Evolutionary conservation across 2,113 vertebrate genomes (phyloP), one percentile per base, ranked within the genome.

Genomic region (Protomyctophum bolini): DNA sequence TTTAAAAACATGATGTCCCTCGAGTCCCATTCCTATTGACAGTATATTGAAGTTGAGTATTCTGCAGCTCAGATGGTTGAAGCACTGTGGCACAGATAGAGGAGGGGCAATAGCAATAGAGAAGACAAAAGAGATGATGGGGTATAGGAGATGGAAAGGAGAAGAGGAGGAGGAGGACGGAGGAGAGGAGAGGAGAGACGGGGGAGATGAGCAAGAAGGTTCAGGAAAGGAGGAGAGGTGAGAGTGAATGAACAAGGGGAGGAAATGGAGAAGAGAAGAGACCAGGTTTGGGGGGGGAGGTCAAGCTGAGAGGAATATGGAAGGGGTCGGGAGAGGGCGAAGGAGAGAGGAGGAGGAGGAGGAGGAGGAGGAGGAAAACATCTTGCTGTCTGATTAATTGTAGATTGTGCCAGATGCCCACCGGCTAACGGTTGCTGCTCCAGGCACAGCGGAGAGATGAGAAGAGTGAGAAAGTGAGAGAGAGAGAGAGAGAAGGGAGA

Each of bases 341-440:
- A 41, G 33, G 33, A 55, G 52, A 2, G 12, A 14, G 56, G 71
- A 60, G 29, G 28, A n/a, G 46, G 50, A n/a, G 50, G 6, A 28
- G 29, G 12, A 7, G 8, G 6, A 9, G 48, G 10, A 11, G 15
- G 11, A 46, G 66, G 74, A 77, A 81, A 73, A 72, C 58, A 72
- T 85, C 76, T 85, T 76, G 79, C 75, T 68, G 72, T 89, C 80
- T 90, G 70, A 82, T 88, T 90, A 91, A 84, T 81, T 84, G 79
- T 77, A 80, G 68, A 71, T 68, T 70, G 73, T 76, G 74, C 83
- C 86, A 87, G 83, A 88, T 88, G 84, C 74, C 86, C 76, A 63
- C 14, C 11, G 63, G 87, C 88, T 86, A 21, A 73, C 81, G 86
- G 80, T 86, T 83, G 76, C 76, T 66, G 74, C 68, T 71, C 70